phyloP scores from a whole-genome alignment of 2,888 invertebrate species.

The Halictus ligatus region DNA sequence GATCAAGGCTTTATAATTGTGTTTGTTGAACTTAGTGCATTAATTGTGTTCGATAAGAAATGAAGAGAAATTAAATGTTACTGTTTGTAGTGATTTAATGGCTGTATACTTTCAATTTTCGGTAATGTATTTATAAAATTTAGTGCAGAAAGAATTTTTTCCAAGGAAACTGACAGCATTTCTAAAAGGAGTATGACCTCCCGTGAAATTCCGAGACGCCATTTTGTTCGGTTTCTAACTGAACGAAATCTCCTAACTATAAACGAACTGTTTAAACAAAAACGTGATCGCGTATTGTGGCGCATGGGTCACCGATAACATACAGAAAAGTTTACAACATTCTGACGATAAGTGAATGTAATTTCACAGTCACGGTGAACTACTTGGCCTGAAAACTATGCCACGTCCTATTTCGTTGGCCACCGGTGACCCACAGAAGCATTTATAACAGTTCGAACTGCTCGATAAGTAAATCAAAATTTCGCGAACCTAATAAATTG shows the following conservation, averaged over 20 bases:
- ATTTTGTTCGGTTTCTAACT: background rate
- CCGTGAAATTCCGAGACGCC: background rate
- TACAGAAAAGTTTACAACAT: constrained; percentile 7
- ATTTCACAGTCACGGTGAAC: constrained; percentile 5
- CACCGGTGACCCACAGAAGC: background rate
- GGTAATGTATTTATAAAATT: background rate
- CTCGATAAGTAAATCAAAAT: constrained; percentile 8
- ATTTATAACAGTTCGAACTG: background rate
- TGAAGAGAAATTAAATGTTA: too few species aligned
- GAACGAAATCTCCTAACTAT: background rate
- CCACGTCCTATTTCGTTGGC: constrained; percentile 1
- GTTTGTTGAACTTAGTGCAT: too few species aligned
- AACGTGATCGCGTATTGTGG: background rate
- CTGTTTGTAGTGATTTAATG: background rate
- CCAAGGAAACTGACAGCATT: background rate
- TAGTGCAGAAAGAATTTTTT: background rate
- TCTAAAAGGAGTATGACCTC: background rate
- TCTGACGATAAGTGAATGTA: constrained; percentile 9
- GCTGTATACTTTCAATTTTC: background rate
- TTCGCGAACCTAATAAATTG: background rate
- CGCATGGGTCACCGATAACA: background rate
- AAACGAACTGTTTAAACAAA: background rate
- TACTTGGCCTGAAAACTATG: constrained; percentile 14
- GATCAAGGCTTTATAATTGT: too few species aligned
- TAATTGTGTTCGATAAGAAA: too few species aligned